Evolutionary conservation across 2,888 invertebrate genomes (phyloP), one percentile per base, ranked within the genome.

Genomic region (Trachelus stipa): DNA sequence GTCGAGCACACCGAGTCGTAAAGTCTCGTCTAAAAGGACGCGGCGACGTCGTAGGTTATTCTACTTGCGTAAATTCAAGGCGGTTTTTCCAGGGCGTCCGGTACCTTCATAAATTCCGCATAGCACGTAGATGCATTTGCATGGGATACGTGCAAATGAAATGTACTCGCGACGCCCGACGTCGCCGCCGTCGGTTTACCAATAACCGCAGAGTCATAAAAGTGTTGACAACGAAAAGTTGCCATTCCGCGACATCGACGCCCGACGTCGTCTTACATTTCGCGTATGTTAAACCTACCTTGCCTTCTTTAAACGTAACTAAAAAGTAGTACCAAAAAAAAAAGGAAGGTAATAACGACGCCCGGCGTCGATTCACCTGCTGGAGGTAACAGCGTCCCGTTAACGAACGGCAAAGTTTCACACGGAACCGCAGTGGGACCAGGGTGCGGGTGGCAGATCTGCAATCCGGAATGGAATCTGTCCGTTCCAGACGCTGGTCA

Each of bases 401-500:
- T 34, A 37, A 56, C 40, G 74, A 35, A n/a, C 69, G 68, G 4
- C 74, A 79, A 35, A 78, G 79, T 71, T 71, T 71, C 31, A 34
- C 71, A 80, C 37, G 78, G 85, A 87, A 85, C 84, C 84, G 88
- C 84, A 90, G 89, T 89, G 88, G 89, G 84, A 86, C 84, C 77
- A 82, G 84, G 86, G 87, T 87, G 89, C 86, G 88, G 88, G 87
- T 87, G 88, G 89, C 88, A 86, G 88, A 90, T 90, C 88, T 89
- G 88, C 90, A 89, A 90, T 89, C 89, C 87, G 89, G 90, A 91
- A 91, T 91, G 88, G 90, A 89, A 91, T 90, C 91, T 91, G 91
- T 91, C 91, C 87, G 90, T 83, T 88, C 89, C 91, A 91, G 91
- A 90, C 90, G 84, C 89, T 89, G 88, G 76, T 82, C 76, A 83